Conservation (phyloP, 2,113 vertebrate genomes). For the Mohoua ochrocephala region DNA sequence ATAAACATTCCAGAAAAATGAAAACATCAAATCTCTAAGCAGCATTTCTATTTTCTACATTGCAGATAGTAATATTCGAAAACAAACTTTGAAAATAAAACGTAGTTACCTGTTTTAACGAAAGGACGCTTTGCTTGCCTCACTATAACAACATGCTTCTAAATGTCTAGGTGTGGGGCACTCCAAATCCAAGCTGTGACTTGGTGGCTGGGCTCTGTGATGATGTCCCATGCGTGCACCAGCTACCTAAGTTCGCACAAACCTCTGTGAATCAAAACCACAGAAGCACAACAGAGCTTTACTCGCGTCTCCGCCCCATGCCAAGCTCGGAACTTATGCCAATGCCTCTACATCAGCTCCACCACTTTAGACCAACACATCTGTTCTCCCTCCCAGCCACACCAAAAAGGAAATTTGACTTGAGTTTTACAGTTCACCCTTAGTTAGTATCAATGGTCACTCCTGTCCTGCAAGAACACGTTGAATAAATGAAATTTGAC, state of each 20-base stretch:
- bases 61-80: background rate
- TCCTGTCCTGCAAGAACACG: background rate
- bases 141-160: background rate
- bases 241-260: slow-evolving; percentile 10
- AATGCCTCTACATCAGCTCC: background rate
- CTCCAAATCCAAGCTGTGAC: background rate
- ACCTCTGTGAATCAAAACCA: slow-evolving; percentile 1
- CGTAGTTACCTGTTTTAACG: background rate
- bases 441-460: background rate
- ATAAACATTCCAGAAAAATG: background rate
- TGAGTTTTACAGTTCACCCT: background rate
- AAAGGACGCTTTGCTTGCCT: background rate
- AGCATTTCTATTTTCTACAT: background rate
- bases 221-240: slow-evolving; percentile 12
- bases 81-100: background rate
- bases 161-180: background rate
- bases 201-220: background rate
- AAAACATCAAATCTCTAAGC: background rate
- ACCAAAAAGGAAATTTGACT: background rate
- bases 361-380: background rate
- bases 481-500: background rate
- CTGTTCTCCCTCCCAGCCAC: background rate
- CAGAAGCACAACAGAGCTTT: slow-evolving; percentile 10
- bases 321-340: background rate
- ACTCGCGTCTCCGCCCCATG: background rate